Base-by-base conservation (phyloP, 2,113 vertebrate species). In the Odontophorus gujanensis region DNA sequence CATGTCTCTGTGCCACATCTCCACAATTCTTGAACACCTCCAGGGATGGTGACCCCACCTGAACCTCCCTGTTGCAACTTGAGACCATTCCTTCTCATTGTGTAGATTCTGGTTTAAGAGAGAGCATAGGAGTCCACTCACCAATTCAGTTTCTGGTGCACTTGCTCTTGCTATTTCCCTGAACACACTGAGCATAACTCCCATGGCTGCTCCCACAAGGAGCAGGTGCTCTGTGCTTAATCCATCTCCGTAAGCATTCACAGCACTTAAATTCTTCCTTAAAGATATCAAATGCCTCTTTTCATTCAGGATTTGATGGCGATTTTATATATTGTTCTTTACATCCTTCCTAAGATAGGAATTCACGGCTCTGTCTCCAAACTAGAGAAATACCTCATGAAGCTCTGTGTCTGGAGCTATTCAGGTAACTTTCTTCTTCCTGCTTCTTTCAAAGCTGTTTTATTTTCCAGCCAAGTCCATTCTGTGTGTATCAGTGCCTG, bases 391-490 rank as follows among this genome's bases (percentile, higher is more conserved):
- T 38, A 43, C 58, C 59, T 91, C 53, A 16, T 12, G 36, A 72
- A 84, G 43, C 78, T 75, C 51, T 7, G 43, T 66, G 58, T 53
- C 55, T 83, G 74, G 65, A 86, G 86, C 73, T 63, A 68, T 76
- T 90, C 62, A 89, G 58, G 89, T 81, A 81, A 90, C 92, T 90
- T 92, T 90, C 62, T 78, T 73, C 72, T 75, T 71, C 74, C 85
- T 81, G 53, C 42, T 87, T 24, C 72, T 84, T 85, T 71, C 82
- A 89, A 78, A 93, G 83, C 20, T 65, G 28, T 68, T 93, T 93
- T 86, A 84, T 93, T 93, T 81, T 80, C 47, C 83, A 89, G 77
- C 83, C 86, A 87, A 94, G 90, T 87, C 89, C 81, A 76, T 93
- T 92, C 58, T 42, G 40, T 36, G 69, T 93, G 34, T 74, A 32